Conservation (phyloP, 2,113 vertebrate species). For the Mustela lutreola region DNA sequence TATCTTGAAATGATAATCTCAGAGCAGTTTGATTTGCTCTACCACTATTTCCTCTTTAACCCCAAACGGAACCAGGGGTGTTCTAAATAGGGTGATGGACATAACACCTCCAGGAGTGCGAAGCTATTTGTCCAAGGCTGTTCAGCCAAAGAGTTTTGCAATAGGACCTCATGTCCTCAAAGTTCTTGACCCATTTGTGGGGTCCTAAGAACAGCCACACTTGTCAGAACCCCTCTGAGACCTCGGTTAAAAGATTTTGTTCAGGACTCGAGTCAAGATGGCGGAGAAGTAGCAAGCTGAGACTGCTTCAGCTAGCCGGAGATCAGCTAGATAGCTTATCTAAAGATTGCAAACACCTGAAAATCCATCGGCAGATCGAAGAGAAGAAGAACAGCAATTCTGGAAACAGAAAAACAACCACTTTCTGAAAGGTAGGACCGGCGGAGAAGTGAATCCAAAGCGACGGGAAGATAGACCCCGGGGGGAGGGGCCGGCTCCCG, state of each 20-base stretch:
- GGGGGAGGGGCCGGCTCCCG: too few relatives aligned
- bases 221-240: background rate
- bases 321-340: too few relatives aligned
- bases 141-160: background rate
- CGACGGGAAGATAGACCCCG: too few relatives aligned
- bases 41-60: slow-evolving; percentile 24
- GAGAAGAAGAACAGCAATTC: too few relatives aligned
- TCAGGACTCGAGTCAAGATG: too few relatives aligned
- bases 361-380: too few relatives aligned
- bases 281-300: too few relatives aligned
- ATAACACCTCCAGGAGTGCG: background rate
- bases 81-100: background rate
- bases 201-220: background rate
- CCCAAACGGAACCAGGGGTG: background rate
- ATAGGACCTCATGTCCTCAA: background rate
- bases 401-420: too few relatives aligned
- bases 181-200: background rate
- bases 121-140: background rate
- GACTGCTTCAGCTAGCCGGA: too few relatives aligned
- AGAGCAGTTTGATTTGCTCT: slow-evolving; percentile 7
- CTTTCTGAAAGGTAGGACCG: too few relatives aligned
- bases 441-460: too few relatives aligned
- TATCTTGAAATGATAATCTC: slow-evolving; percentile 38
- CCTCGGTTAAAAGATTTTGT: background rate
- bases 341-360: too few relatives aligned